These are phyloP conservation scores for Phenganax subtilis DNA, from an alignment of 92 coral and sea anemone species.

Conservation along the genomic window DNA sequence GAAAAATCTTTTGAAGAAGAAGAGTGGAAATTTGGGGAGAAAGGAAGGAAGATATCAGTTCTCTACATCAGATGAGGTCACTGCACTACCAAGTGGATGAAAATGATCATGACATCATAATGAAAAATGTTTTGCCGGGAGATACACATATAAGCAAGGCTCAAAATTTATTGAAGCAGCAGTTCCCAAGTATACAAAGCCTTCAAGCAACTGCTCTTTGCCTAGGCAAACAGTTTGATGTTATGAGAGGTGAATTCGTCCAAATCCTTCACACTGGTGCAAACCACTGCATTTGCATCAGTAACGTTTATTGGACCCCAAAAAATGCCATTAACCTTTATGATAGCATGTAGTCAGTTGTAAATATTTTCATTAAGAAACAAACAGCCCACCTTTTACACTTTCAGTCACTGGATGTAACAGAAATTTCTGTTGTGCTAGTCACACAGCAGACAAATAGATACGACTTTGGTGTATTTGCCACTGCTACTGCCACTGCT, in stretches of 20 bases:
- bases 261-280: conserved; percentile 28
- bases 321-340: conserved; percentile 16
- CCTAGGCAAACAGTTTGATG: conserved; percentile 20
- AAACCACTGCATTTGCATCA: conserved; percentile 27
- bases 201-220: conserved; percentile 28
- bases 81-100: background rate
- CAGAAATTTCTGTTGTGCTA: conserved; percentile 13
- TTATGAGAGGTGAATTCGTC: conserved; percentile 18
- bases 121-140: conserved; percentile 3
- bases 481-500: conserved; percentile 38
- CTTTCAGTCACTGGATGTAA: background rate
- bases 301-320: conserved; percentile 22
- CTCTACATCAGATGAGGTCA: background rate
- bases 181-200: conserved; percentile 34
- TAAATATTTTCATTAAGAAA: conserved; percentile 17
- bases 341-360: conserved; percentile 35
- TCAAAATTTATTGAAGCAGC: conserved; percentile 19
- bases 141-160: conserved; percentile 17
- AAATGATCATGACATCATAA: background rate
- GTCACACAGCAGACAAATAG: conserved; percentile 30
- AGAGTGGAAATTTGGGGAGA: conserved; percentile 17
- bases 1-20: background rate
- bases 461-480: conserved; percentile 38
- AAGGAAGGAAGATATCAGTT: background rate
- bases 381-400: conserved; percentile 26